Percentiles rank a stretch among this genome's conserved stretches.
Conservation (phyloP, 2,888 invertebrate species). For the Chrysolina americana region DNA sequence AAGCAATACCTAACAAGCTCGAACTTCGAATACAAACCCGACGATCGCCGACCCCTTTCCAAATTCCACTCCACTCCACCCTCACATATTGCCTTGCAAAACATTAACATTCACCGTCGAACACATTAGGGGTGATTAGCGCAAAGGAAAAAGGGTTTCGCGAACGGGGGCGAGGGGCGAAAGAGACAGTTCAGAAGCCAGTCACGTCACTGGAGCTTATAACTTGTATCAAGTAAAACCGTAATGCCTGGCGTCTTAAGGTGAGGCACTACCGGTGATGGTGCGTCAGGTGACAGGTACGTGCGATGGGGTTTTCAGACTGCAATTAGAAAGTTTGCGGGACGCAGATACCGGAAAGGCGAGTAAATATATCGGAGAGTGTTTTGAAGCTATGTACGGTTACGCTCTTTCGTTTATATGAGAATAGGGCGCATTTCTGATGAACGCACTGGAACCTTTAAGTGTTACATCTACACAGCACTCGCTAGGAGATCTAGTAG, state of each 20-base stretch:
- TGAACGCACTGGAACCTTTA: too few species aligned
- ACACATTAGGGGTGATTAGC: constrained; percentile 56
- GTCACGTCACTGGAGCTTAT: constrained; percentile 67
- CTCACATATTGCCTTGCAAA: constrained; percentile 48
- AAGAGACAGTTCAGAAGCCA: constrained; percentile 63
- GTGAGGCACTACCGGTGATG: constrained; percentile 49
- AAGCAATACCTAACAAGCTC: constrained; percentile 16
- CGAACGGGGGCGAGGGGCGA: constrained; percentile 52
- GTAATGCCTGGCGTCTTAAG: constrained; percentile 62
- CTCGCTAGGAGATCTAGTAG: too few species aligned
- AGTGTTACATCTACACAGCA: too few species aligned
- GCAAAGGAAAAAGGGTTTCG: constrained; percentile 59
- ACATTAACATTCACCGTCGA: constrained; percentile 56
- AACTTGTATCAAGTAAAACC: constrained; percentile 68
- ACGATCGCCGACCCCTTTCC: constrained; percentile 23
- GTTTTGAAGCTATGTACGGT: not conserved
- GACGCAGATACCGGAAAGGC: constrained; percentile 47
- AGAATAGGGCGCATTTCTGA: too few species aligned
- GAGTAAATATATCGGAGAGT: constrained; percentile 39
- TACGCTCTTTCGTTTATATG: too few species aligned
- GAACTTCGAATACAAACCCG: constrained; percentile 36
- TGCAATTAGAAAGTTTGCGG: constrained; percentile 60
- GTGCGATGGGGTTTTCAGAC: constrained; percentile 58
- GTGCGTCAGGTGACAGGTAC: constrained; percentile 65
- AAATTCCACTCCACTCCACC: constrained; percentile 32